Conservation (phyloP, 1,140 invertebrate genomes). For the Meloidogyne chitwoodi region DNA sequence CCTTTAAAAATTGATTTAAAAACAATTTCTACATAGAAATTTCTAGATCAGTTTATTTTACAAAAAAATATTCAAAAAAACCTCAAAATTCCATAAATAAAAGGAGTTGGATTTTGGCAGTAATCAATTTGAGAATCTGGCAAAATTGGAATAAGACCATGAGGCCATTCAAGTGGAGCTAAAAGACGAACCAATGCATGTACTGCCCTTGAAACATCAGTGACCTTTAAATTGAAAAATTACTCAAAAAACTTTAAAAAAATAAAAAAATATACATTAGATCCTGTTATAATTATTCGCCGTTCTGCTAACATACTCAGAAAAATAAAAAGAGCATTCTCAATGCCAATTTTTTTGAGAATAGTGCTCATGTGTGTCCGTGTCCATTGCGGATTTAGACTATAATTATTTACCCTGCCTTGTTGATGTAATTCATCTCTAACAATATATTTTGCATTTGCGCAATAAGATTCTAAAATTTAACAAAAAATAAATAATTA, state of each 20-base stretch:
- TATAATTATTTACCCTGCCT: no score
- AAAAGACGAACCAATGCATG: conserved; percentile 38
- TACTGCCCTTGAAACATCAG: conserved; percentile 35
- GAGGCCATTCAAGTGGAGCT: conserved; percentile 41
- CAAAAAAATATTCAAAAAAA: background rate
- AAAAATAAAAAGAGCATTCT: conserved; percentile 33
- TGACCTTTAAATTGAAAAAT: conserved; percentile 14
- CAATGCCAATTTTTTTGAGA: conserved; percentile 36
- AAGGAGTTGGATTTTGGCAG: conserved; percentile 41
- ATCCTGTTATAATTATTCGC: conserved; percentile 36
- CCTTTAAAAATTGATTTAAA: no score
- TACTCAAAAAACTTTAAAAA: conserved; percentile 3
- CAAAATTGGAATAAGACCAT: conserved; percentile 43
- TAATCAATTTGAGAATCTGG: conserved; percentile 43
- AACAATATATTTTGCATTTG: conserved; percentile 23
- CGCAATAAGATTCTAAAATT: conserved; percentile 17
- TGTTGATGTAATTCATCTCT: background rate
- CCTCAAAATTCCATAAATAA: conserved; percentile 45
- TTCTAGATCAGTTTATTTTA: background rate
- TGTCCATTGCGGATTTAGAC: conserved; percentile 14
- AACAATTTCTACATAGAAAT: no score
- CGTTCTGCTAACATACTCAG: conserved; percentile 41
- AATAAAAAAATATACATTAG: conserved; percentile 23
- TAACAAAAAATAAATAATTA: background rate
- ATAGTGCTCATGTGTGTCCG: conserved; percentile 13